phyloP scores from a whole-genome alignment of 2,888 invertebrate genomes.

The Ethmia dodecea region DNA sequence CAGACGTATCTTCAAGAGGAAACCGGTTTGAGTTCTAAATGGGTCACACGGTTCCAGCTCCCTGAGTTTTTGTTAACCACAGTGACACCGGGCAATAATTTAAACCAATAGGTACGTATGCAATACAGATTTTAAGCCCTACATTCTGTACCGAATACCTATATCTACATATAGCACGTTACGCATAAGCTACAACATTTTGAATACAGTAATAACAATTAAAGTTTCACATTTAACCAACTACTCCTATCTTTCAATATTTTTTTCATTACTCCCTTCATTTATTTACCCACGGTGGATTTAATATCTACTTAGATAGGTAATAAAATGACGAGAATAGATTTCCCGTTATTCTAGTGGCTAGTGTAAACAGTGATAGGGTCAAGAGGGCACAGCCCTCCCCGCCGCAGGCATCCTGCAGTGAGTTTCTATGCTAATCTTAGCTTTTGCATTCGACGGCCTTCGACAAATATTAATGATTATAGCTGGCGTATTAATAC shows the following conservation, averaged over 20 bases:
- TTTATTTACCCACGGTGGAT: not conserved
- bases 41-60: constrained; percentile 75
- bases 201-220: not conserved
- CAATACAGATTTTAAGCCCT: not conserved
- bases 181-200: not conserved
- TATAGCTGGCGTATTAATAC: constrained; percentile 58
- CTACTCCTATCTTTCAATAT: too few species aligned
- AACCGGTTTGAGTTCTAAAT: constrained; percentile 74
- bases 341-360: constrained; percentile 69
- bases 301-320: constrained; percentile 9
- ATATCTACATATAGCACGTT: not conserved
- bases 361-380: constrained; percentile 66
- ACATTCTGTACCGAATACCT: not conserved
- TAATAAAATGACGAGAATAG: constrained; percentile 22
- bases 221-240: too few species aligned
- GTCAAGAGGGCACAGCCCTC: constrained; percentile 69
- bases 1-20: constrained; percentile 65
- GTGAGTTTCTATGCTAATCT: constrained; percentile 73
- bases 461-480: constrained; percentile 69
- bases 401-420: constrained; percentile 49
- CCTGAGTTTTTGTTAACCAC: constrained; percentile 58
- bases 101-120: not conserved
- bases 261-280: not conserved
- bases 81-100: constrained; percentile 26
- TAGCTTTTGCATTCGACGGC: constrained; percentile 58